A percentile compares a stretch with the other conserved stretches of the same genome.
phyloP scores from a whole-genome alignment of 1,140 invertebrate species.

The Dendrolimus punctatus region DNA sequence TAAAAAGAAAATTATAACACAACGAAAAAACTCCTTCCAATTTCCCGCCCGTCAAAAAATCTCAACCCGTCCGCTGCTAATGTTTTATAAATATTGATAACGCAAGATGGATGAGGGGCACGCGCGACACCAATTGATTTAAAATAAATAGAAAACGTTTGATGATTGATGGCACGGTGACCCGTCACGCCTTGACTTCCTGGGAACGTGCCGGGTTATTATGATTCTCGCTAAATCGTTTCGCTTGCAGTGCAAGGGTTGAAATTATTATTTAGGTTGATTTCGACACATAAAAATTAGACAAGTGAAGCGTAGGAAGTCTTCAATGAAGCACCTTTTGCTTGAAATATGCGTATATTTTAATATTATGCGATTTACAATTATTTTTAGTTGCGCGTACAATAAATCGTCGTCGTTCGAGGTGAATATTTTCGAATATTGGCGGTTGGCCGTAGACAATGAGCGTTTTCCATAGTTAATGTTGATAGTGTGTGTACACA shows the following conservation, averaged over 20 bases:
- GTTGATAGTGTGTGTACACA: too few relatives aligned
- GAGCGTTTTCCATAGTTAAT: too few relatives aligned
- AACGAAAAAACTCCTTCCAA: too few relatives aligned
- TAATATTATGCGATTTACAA: too few relatives aligned
- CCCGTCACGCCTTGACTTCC: slow-evolving; percentile 45
- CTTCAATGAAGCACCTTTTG: too few relatives aligned
- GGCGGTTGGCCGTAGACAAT: too few relatives aligned
- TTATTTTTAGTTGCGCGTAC: too few relatives aligned
- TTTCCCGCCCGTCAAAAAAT: slow-evolving; percentile 19
- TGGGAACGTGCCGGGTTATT: slow-evolving; percentile 48
- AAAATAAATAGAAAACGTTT: slow-evolving; percentile 51
- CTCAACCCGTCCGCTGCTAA: slow-evolving; percentile 22
- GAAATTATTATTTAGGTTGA: not conserved
- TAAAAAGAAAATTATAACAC: too few relatives aligned
- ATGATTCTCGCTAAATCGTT: slow-evolving; percentile 22
- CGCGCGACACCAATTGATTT: slow-evolving; percentile 63
- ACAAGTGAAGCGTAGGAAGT: too few relatives aligned
- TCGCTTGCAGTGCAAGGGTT: slow-evolving; percentile 11
- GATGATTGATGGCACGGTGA: slow-evolving; percentile 51
- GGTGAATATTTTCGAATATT: too few relatives aligned
- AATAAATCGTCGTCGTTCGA: too few relatives aligned
- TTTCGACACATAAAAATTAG: not conserved
- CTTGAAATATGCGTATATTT: too few relatives aligned
- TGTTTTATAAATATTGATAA: slow-evolving; percentile 61
- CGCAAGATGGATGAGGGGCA: slow-evolving; percentile 56